A percentile compares a stretch with the other conserved stretches of the same genome.
phyloP scores from a whole-genome alignment of 1,140 invertebrate species.

The Helicoverpa zea region DNA sequence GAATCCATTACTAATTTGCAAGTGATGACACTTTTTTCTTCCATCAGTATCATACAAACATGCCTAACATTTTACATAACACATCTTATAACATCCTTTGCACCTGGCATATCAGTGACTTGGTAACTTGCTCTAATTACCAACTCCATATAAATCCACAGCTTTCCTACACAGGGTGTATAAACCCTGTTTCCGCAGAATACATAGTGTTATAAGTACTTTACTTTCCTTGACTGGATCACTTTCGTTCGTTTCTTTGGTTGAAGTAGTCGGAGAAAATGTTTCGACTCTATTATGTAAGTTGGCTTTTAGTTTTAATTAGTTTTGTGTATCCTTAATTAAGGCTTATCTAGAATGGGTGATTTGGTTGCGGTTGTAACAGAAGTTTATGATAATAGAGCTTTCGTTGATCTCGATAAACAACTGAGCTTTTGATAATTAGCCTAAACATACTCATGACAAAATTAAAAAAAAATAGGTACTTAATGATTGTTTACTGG shows the following conservation, averaged over 20 bases:
- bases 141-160: conserved; percentile 39
- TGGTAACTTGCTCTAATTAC: not conserved
- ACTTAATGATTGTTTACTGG: too few relatives aligned
- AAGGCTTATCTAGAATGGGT: not conserved
- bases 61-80: not conserved
- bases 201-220: conserved; percentile 77
- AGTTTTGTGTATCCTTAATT: not conserved
- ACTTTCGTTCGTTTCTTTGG: conserved; percentile 53
- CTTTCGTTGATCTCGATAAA: too few relatives aligned
- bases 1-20: conserved; percentile 6
- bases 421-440: too few relatives aligned
- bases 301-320: conserved; percentile 46
- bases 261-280: conserved; percentile 56
- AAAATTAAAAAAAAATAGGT: too few relatives aligned
- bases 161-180: conserved; percentile 57
- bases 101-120: not conserved
- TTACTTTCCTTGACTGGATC: conserved; percentile 60
- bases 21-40: not conserved
- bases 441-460: too few relatives aligned
- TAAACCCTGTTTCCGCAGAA: conserved; percentile 63
- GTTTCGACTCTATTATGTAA: conserved; percentile 60
- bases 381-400: too few relatives aligned
- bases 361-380: too few relatives aligned
- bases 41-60: not conserved
- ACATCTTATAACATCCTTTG: not conserved